Base-by-base conservation (phyloP, 30 jellyfish, hydroid and myxozoan genomes). In the Chrysaora quinquecirrha region DNA sequence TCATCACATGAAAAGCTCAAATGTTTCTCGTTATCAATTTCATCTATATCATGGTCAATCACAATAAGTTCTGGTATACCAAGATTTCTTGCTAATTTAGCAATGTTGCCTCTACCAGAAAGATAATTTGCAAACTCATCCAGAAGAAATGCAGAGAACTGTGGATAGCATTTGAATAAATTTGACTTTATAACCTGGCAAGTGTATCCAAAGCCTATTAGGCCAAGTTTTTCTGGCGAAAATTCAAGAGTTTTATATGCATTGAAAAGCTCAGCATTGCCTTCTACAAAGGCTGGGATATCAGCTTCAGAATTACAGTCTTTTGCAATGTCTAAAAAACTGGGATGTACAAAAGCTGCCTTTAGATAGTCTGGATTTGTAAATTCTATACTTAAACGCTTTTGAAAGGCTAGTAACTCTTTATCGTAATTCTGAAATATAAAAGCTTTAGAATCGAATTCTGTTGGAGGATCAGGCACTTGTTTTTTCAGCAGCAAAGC, bases 311-410 rank as follows among this genome's bases (percentile, higher is more conserved):
- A 38, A 14, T 4, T n/a, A 38, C 29, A 48, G 11, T 30, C n/a
- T 19, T 66, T 77, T 23, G 84, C 47, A 64, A 72, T 89, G 52
- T 86, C 85, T 0, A 71, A 31, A 73, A 91, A 91, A 11, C 95
- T 66, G 2, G 89, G 83, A 49, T 91, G 98, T 14, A 88, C 83
- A 63, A 94, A 88, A 22, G 96, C 99, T 25, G 90, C 81, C 19
- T 58, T 64, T 70, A 94, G 71, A 21, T 50, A 25, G 12, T 75
- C 82, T 25, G 47, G 63, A 79, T 94, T 75, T 1, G 75, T 71
- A 50, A 87, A 87, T 24, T 81, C 84, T 33, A 88, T 50, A 19
- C 74, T 78, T 3, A 94, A 64, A 12, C 99, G 84, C 25, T 67
- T 64, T 80, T 87, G 99, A 61, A 94, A 94, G 29, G 94, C 86